phyloP scores from a whole-genome alignment of 2,113 vertebrate genomes.

The Phodopus roborovskii region DNA sequence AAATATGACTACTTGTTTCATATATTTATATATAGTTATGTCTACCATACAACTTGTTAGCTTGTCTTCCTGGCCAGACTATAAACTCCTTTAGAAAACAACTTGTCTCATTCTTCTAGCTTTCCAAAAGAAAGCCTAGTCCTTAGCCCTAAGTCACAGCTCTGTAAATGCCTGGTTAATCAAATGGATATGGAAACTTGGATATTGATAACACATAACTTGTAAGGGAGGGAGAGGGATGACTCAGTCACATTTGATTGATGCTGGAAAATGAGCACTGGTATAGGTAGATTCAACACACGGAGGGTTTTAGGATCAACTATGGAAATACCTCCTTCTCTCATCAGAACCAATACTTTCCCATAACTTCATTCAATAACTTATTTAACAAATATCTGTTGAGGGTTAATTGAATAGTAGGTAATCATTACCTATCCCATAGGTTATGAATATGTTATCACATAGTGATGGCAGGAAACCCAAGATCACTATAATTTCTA shows the following conservation, averaged over 20 bases:
- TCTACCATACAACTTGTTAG: not conserved
- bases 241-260: not conserved
- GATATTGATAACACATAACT: not conserved
- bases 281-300: not conserved
- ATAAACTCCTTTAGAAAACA: conserved; percentile 2
- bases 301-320: not conserved
- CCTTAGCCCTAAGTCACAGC: not conserved
- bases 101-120: not conserved
- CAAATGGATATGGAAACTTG: not conserved
- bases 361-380: not conserved
- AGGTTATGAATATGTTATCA: not conserved
- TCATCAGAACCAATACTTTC: not conserved
- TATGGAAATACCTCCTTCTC: not conserved
- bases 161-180: not conserved
- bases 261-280: not conserved
- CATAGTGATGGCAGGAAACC: not conserved
- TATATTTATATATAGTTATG: not conserved
- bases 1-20: not conserved
- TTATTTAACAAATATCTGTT: not conserved
- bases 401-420: not conserved
- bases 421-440: not conserved
- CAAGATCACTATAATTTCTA: not conserved
- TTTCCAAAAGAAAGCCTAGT: not conserved
- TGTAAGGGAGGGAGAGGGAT: not conserved
- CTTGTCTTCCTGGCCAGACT: not conserved